Percentiles rank a stretch among this genome's conserved stretches.
These are phyloP conservation scores for Valencia hispanica DNA, from an alignment of 2,797 vertebrate species.

Conservation along the genomic window DNA sequence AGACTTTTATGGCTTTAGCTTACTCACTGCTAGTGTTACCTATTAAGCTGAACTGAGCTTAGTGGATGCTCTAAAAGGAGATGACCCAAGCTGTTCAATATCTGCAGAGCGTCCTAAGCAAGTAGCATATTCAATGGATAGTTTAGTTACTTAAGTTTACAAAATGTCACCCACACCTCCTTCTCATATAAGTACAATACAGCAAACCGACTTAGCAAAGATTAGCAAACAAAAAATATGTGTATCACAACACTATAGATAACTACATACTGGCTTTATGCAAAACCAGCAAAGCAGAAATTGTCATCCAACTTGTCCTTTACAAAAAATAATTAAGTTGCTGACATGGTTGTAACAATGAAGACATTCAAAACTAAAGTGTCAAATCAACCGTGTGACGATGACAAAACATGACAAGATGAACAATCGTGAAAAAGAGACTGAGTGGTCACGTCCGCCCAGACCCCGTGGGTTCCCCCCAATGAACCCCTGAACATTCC, in stretches of 20 bases:
- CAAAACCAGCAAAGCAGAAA: slow-evolving; percentile 57
- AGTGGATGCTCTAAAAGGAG: slow-evolving; percentile 45
- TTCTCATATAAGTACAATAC: slow-evolving; percentile 59
- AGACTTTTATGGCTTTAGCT: not conserved
- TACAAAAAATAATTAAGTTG: slow-evolving; percentile 63
- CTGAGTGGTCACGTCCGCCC: slow-evolving; percentile 80
- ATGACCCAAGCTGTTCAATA: slow-evolving; percentile 40
- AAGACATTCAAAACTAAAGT: slow-evolving; percentile 82
- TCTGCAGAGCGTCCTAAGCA: slow-evolving; percentile 39
- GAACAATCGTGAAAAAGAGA: slow-evolving; percentile 82
- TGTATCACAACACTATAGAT: slow-evolving; percentile 67
- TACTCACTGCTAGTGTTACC: not conserved
- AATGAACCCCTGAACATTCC: slow-evolving; percentile 81
- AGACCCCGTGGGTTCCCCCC: slow-evolving; percentile 69
- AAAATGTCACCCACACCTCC: slow-evolving; percentile 53
- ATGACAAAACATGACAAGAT: slow-evolving; percentile 73
- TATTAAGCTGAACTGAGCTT: slow-evolving; percentile 40
- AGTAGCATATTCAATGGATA: slow-evolving; percentile 25
- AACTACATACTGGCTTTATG: slow-evolving; percentile 59
- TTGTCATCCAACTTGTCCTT: slow-evolving; percentile 63
- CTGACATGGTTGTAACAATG: slow-evolving; percentile 64
- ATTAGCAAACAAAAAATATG: slow-evolving; percentile 59
- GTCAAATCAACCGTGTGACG: slow-evolving; percentile 65
- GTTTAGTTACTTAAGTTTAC: slow-evolving; percentile 41
- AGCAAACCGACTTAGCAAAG: slow-evolving; percentile 52